Evolutionary conservation across 2,888 invertebrate genomes (phyloP).

Genomic region (Conomelus anceps): DNA sequence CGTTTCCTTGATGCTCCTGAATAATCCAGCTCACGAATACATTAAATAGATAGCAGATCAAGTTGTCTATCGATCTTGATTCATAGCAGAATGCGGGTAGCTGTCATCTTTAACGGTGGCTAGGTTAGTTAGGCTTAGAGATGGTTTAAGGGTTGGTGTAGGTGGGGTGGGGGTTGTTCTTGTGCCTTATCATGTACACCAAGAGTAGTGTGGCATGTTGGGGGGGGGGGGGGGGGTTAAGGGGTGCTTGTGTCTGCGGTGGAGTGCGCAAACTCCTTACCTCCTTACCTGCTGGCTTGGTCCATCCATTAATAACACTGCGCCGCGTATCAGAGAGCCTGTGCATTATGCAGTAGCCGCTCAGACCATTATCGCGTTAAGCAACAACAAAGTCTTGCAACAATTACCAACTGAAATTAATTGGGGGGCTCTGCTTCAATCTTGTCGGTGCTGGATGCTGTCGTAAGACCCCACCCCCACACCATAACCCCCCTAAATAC

Average conservation of each 20-base stretch:
- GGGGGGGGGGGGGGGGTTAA: not conserved
- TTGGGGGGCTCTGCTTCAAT: constrained; percentile 5
- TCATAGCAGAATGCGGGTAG: no score
- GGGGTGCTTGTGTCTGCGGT: constrained; percentile 1
- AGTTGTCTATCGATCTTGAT: not conserved
- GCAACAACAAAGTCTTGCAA: constrained; percentile 13
- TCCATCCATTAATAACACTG: constrained; percentile 9
- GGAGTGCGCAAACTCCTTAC: not conserved
- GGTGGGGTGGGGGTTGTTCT: not conserved
- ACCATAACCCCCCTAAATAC: not conserved
- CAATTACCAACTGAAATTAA: constrained; percentile 8
- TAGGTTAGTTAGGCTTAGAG: not conserved
- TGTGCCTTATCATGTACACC: not conserved
- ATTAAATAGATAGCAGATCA: not conserved
- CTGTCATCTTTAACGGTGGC: not conserved
- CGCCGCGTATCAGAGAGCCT: constrained; percentile 10
- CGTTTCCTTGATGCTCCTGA: not conserved
- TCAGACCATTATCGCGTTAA: constrained; percentile 19
- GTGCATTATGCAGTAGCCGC: constrained; percentile 11
- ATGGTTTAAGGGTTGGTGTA: not conserved
- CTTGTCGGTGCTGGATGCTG: not conserved
- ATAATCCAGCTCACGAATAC: not conserved
- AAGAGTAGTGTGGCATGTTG: no score
- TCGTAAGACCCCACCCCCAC: not conserved
- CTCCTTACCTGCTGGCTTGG: not conserved